phyloP scores from a whole-genome alignment of 2,113 vertebrate species.

The Lucifuga dentata region DNA sequence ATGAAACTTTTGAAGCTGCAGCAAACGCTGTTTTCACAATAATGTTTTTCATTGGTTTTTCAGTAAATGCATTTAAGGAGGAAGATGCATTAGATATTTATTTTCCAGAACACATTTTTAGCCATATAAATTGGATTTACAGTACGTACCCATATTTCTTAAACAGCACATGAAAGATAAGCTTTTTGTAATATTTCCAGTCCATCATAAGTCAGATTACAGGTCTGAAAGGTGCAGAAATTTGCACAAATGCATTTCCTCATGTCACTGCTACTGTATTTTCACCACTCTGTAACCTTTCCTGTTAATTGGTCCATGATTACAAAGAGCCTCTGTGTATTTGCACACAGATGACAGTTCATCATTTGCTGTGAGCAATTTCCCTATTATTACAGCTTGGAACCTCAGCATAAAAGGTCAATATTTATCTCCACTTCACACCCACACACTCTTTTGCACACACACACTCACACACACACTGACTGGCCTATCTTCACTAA shows the following conservation, averaged over 20 bases:
- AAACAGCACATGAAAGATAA: slow-evolving; percentile 12
- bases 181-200: slow-evolving; percentile 12
- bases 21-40: too few species aligned
- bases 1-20: slow-evolving; percentile 12
- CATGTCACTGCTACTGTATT: slow-evolving; percentile 7
- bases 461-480: slow-evolving; percentile 6
- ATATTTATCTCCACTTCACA: slow-evolving; percentile 51
- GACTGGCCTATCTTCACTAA: slow-evolving; percentile 10
- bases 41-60: slow-evolving; percentile 5
- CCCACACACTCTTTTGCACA: background rate
- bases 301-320: slow-evolving; percentile 57
- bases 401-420: slow-evolving; percentile 62
- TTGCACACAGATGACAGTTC: slow-evolving; percentile 69
- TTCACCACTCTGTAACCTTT: slow-evolving; percentile 53
- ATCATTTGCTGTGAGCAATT: slow-evolving; percentile 64
- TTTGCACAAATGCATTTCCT: background rate
- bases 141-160: background rate
- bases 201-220: slow-evolving; percentile 19
- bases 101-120: background rate
- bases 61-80: slow-evolving; percentile 6
- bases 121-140: background rate
- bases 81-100: slow-evolving; percentile 12
- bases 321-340: slow-evolving; percentile 51
- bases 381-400: slow-evolving; percentile 65
- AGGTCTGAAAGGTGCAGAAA: slow-evolving; percentile 31